Percentiles rank a stretch among this genome's conserved stretches.
These are phyloP conservation scores for Drosophila histrio DNA, from an alignment of 2,888 invertebrate species.

Conservation along the genomic window DNA sequence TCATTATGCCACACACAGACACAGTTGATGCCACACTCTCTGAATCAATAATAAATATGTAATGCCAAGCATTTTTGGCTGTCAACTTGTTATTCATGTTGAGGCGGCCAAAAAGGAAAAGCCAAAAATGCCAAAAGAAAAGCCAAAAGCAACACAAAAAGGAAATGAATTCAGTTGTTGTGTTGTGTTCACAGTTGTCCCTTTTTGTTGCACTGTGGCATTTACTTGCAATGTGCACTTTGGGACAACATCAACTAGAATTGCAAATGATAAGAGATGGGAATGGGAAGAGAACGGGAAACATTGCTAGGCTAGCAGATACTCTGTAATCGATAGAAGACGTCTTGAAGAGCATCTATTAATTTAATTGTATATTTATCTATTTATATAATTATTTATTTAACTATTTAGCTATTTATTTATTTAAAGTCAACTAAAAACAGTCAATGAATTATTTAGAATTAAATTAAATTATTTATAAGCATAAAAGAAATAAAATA, in stretches of 20 bases:
- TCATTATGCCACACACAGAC: constrained; percentile 38
- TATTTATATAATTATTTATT: too few species aligned
- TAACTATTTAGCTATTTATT: too few species aligned
- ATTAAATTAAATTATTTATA: too few species aligned
- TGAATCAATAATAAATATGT: constrained; percentile 58
- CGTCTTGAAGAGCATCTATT: too few species aligned
- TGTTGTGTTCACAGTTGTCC: not conserved
- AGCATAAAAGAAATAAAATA: too few species aligned
- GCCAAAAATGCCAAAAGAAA: constrained; percentile 6
- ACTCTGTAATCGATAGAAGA: not conserved
- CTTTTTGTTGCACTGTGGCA: not conserved
- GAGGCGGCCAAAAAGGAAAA: constrained; percentile 29
- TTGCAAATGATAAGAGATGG: not conserved
- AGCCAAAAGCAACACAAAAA: too few species aligned
- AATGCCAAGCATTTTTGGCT: constrained; percentile 58
- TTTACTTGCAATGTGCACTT: not conserved
- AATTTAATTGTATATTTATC: too few species aligned
- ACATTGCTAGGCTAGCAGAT: not conserved
- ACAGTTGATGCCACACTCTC: constrained; percentile 24
- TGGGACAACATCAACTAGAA: not conserved
- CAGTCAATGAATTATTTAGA: too few species aligned
- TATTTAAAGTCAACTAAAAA: too few species aligned
- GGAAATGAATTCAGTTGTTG: constrained; percentile 8
- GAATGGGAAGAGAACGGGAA: too few species aligned
- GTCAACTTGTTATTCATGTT: constrained; percentile 69